Base-by-base conservation (phyloP, 2,113 vertebrate genomes). In the Galeopterus variegatus region DNA sequence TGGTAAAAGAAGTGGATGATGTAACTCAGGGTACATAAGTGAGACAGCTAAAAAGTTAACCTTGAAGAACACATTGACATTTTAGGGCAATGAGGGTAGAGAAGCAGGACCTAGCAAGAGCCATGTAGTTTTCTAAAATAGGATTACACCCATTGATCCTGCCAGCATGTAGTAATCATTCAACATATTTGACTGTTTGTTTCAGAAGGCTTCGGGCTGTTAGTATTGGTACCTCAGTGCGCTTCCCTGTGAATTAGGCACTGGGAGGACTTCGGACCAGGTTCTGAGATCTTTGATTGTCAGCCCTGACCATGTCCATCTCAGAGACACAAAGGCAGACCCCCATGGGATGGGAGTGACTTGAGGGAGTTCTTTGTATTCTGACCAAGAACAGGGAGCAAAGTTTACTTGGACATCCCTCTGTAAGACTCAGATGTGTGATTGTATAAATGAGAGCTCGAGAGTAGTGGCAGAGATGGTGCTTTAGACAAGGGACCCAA, bases 71-170 rank as follows among this genome's bases (percentile, higher is more conserved):
- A 67, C 26, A 50, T 33, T 62, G 83, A 60, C 56, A 23, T 79
- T 41, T 89, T 73, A 76, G 58, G 50, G 67, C 64, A 54, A 23
- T 64, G 19, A 13, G 28, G 41, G 6, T n/a, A 69, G 62, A 89
- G n/a, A 10, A 95, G 18, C 9, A 93, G 41, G 36, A 54, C 21
- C 19, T 70, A 65, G 90, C 95, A 81, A 88, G 69, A 86, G 72
- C 4, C 19, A 23, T 33, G 8, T 1, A 12, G 15, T 62, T 93
- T 64, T n/a, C 64, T 52, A 91, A 90, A 93, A 24, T 69, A 58
- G 89, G 36, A 72, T 41, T 41, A 83, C 50, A 60, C 31, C 60
- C 28, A 48, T 50, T 41, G 41, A 6, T 85, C n/a, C 58, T 93
- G 23, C 14, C 28, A 69, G 52, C 1, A 3, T 52, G 36, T 64